phyloP scores from a whole-genome alignment of 2,888 invertebrate species.

The Pinctada fucata region DNA sequence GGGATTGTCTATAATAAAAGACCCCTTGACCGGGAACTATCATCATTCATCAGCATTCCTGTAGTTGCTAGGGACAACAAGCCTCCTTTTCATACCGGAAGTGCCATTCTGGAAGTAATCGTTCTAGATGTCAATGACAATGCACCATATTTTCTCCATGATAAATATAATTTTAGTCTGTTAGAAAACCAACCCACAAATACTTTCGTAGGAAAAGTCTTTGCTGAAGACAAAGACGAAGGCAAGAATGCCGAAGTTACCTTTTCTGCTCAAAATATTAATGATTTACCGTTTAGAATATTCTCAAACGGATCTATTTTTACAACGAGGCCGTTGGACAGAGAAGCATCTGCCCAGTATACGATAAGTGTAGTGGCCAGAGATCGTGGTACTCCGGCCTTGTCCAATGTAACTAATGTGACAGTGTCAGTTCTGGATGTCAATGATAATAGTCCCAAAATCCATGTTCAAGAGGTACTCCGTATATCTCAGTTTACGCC shows the following conservation, averaged over 20 bases:
- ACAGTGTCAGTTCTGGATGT: slow-evolving; percentile 56
- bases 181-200: slow-evolving; percentile 50
- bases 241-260: slow-evolving; percentile 57
- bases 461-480: slow-evolving; percentile 62
- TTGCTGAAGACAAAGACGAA: slow-evolving; percentile 52
- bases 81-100: slow-evolving; percentile 46
- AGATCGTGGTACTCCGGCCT: slow-evolving; percentile 56
- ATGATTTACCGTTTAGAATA: slow-evolving; percentile 54
- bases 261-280: slow-evolving; percentile 40
- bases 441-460: slow-evolving; percentile 64
- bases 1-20: slow-evolving; percentile 56
- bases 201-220: slow-evolving; percentile 41
- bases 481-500: slow-evolving; percentile 43
- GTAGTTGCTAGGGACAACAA: slow-evolving; percentile 52
- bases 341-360: slow-evolving; percentile 55
- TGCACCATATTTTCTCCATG: slow-evolving; percentile 45
- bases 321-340: slow-evolving; percentile 54
- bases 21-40: slow-evolving; percentile 56
- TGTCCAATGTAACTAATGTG: slow-evolving; percentile 51
- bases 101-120: slow-evolving; percentile 50
- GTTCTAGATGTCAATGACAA: slow-evolving; percentile 53
- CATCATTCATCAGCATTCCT: slow-evolving; percentile 39
- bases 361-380: slow-evolving; percentile 51
- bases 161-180: slow-evolving; percentile 42
- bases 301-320: slow-evolving; percentile 56